phyloP scores from a whole-genome alignment of 2,113 vertebrate genomes.

The Gulo gulo region DNA sequence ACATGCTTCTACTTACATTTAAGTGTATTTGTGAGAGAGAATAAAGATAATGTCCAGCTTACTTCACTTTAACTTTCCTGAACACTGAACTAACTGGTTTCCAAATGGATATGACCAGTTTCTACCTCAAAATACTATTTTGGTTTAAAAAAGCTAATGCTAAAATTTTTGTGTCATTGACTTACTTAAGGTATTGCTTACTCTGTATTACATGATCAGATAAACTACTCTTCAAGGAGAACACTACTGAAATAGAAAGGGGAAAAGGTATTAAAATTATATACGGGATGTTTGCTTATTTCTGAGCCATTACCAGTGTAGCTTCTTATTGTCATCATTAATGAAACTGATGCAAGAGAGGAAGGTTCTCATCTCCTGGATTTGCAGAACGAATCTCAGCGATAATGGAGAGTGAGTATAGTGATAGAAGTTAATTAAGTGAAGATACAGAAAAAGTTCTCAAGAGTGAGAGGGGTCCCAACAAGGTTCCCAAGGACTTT shows the following conservation, averaged over 20 bases:
- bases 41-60: neutral
- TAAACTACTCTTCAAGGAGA: neutral
- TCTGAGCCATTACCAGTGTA: neutral
- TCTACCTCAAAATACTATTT: neutral
- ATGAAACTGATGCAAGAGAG: neutral
- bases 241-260: neutral
- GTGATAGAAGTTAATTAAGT: too few relatives aligned
- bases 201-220: neutral
- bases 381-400: too few relatives aligned
- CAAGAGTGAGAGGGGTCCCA: too few relatives aligned
- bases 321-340: neutral
- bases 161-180: neutral
- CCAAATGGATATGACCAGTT: neutral
- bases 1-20: neutral
- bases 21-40: neutral
- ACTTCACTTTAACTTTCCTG: neutral
- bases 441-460: too few relatives aligned
- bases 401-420: too few relatives aligned
- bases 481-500: too few relatives aligned
- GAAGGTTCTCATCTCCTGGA: too few relatives aligned
- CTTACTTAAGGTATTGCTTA: neutral
- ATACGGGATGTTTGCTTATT: neutral
- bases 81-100: neutral
- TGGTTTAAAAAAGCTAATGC: neutral
- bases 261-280: neutral